A percentile compares a stretch with the other conserved stretches of the same genome.
phyloP scores from a whole-genome alignment of 2,113 vertebrate genomes.

The Acrocephalus kingi region DNA sequence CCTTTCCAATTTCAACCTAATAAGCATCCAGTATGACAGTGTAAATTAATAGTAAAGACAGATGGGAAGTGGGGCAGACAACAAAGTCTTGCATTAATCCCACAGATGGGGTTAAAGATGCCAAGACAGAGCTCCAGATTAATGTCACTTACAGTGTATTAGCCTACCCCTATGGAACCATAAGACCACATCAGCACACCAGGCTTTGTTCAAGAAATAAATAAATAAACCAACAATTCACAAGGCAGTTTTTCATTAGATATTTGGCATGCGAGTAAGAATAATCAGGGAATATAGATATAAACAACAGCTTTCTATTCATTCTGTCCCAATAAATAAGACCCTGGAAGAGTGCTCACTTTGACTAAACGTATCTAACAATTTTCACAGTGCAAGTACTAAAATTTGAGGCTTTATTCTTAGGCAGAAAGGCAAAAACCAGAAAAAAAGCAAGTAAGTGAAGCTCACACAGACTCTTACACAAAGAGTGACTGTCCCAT shows the following conservation, averaged over 20 bases:
- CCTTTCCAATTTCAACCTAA: background rate
- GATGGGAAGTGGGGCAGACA: background rate
- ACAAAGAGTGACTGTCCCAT: slow-evolving; percentile 22
- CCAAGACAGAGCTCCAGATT: background rate
- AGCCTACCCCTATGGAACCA: background rate
- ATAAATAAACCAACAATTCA: background rate
- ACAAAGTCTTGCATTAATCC: background rate
- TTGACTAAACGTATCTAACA: background rate
- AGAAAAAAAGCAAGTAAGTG: background rate
- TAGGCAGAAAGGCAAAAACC: background rate
- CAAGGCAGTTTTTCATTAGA: slow-evolving; percentile 48
- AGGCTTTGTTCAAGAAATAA: background rate
- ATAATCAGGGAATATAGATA: background rate
- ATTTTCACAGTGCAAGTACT: background rate
- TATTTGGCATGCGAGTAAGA: background rate
- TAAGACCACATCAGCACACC: background rate
- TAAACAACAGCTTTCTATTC: background rate
- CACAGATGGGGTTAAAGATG: background rate
- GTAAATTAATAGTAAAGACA: background rate
- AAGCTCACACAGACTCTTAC: background rate
- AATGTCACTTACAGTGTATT: background rate
- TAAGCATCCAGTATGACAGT: background rate
- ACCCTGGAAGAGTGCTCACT: background rate
- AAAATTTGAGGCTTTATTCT: background rate
- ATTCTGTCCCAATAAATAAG: background rate